Conservation (phyloP, 2,113 vertebrate species). For the Electrona antarctica region DNA sequence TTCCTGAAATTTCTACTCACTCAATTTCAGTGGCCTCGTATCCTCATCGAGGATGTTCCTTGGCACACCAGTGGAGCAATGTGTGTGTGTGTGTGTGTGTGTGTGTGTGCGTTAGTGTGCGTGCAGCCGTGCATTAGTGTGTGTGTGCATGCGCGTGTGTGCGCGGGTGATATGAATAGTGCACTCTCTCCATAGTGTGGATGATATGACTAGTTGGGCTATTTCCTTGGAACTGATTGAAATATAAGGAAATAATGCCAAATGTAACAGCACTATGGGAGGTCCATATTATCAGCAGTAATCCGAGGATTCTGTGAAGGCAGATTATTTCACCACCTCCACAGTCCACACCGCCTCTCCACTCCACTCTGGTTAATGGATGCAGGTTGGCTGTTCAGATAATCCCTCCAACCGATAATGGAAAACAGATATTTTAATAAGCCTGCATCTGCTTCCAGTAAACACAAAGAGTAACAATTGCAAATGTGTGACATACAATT, state of each 20-base stretch:
- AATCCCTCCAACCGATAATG: conserved; percentile 51
- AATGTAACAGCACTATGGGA: neutral
- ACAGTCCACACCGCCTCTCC: conserved; percentile 9
- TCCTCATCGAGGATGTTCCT: conserved; percentile 24
- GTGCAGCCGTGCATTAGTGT: no score
- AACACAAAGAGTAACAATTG: neutral
- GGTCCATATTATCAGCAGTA: conserved; percentile 28
- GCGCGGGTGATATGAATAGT: no score
- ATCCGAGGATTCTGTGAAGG: conserved; percentile 23
- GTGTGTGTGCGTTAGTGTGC: no score
- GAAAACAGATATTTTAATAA: conserved; percentile 48
- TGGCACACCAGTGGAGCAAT: conserved; percentile 26
- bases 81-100: no score
- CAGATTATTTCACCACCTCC: conserved; percentile 40
- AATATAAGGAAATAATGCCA: neutral
- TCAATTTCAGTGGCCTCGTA: neutral
- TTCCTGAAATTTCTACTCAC: conserved; percentile 16
- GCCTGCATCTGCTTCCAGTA: conserved; percentile 47
- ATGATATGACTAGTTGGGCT: no score
- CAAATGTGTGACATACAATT: neutral
- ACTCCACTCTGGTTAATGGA: conserved; percentile 1
- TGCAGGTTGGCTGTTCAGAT: conserved; percentile 64
- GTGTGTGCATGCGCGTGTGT: no score
- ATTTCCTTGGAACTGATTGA: no score
- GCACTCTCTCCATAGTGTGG: no score